These are phyloP conservation scores for Drosophila tani DNA, from an alignment of 1,140 invertebrate genomes.

Conservation along the genomic window DNA sequence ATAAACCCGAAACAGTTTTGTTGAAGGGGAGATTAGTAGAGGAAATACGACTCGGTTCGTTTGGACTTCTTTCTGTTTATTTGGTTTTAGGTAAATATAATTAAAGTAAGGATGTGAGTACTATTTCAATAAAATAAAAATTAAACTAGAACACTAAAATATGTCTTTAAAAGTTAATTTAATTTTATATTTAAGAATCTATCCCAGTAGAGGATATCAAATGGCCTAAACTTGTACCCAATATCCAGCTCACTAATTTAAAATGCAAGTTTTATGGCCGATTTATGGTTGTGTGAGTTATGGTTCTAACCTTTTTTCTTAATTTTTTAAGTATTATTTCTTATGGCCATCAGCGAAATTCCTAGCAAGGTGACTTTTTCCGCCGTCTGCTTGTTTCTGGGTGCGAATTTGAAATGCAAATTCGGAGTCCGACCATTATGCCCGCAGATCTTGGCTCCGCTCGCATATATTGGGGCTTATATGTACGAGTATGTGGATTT, in stretches of 20 bases:
- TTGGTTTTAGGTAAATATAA: too few relatives aligned
- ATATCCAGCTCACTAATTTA: conserved; percentile 28
- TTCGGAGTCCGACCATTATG: conserved; percentile 45
- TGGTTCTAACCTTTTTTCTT: conserved; percentile 49
- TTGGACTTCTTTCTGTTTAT: too few relatives aligned
- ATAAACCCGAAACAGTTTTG: conserved; percentile 19
- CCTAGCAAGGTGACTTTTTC: conserved; percentile 81
- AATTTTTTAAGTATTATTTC: conserved; percentile 17
- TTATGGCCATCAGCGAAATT: conserved; percentile 63
- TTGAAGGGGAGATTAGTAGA: conserved; percentile 5
- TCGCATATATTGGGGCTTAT: neutral
- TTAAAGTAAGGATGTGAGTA: neutral
- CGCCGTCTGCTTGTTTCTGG: conserved; percentile 58
- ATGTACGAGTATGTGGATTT: conserved; percentile 29
- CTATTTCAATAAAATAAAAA: neutral
- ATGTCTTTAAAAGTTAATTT: too few relatives aligned
- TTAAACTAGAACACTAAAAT: too few relatives aligned
- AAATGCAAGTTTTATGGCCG: conserved; percentile 20
- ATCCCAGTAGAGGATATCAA: neutral
- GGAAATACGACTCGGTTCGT: neutral
- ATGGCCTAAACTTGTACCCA: neutral
- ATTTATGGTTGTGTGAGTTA: conserved; percentile 60
- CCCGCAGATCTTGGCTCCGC: conserved; percentile 24
- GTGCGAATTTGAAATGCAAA: conserved; percentile 82
- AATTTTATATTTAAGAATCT: too few relatives aligned